Conservation (phyloP, 1,140 invertebrate genomes). For the Sarcophaga peregrina region DNA sequence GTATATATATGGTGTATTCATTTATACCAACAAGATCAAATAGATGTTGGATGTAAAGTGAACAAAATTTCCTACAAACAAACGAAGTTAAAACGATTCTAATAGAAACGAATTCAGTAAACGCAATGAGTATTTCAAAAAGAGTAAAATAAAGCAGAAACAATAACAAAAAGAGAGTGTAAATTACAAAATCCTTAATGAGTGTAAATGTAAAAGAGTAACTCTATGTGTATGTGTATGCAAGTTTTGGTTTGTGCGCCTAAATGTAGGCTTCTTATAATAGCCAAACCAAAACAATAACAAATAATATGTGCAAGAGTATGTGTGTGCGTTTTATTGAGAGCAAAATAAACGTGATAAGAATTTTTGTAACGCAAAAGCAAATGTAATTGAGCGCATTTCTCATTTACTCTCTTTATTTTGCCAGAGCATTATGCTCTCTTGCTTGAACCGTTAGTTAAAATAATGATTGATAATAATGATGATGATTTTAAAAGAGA, state of each 20-base stretch:
- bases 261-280: conserved; percentile 18
- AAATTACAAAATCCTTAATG: not conserved
- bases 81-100: not conserved
- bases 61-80: not conserved
- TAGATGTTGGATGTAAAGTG: not conserved
- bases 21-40: conserved; percentile 5
- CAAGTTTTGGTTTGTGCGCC: not conserved
- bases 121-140: not conserved
- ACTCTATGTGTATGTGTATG: not conserved
- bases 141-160: not conserved
- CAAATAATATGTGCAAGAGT: not conserved
- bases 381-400: not conserved
- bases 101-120: conserved; percentile 9
- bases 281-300: not conserved
- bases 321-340: too few species aligned
- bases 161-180: not conserved
- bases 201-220: not conserved
- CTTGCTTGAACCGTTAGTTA: not conserved
- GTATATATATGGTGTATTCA: conserved; percentile 5
- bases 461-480: not conserved
- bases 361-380: not conserved
- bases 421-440: not conserved
- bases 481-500: not conserved
- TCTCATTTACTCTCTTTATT: conserved; percentile 11
- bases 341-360: not conserved